These are phyloP conservation scores for Conger conger DNA, from an alignment of 2,113 vertebrate species.

Conservation along the genomic window DNA sequence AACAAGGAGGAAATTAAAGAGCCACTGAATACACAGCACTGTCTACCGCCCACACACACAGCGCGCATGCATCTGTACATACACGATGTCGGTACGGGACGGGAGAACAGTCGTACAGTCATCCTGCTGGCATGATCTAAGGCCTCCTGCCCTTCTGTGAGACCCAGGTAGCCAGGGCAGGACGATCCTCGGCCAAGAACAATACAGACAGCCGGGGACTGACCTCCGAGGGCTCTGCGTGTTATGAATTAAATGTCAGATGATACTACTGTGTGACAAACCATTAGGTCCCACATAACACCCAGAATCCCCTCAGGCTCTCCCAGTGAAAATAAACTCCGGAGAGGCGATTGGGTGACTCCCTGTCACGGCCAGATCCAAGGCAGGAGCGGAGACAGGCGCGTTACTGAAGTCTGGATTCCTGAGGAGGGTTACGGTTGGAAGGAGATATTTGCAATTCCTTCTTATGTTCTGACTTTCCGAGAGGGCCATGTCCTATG, in stretches of 20 bases:
- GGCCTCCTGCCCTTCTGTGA: neutral
- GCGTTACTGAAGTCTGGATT: neutral
- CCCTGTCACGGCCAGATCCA: neutral
- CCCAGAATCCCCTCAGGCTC: neutral
- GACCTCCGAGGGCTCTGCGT: slow-evolving; percentile 3
- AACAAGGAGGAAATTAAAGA: neutral
- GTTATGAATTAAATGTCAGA: slow-evolving; percentile 10
- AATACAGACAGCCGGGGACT: slow-evolving; percentile 15
- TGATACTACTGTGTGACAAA: slow-evolving; percentile 12
- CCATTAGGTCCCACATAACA: slow-evolving; percentile 8
- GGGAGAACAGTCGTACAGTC: neutral
- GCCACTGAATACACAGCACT: neutral
- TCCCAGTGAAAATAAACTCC: neutral
- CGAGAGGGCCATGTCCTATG: neutral
- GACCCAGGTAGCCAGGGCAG: slow-evolving; percentile 16
- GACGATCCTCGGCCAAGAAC: slow-evolving; percentile 6
- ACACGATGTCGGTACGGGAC: neutral
- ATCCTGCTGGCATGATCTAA: neutral
- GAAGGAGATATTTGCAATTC: neutral
- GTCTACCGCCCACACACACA: neutral
- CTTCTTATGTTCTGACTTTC: neutral
- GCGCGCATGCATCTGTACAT: neutral
- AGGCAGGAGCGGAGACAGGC: neutral
- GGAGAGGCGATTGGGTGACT: neutral
- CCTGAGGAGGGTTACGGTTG: neutral